Percentiles rank a stretch among this genome's conserved stretches.
Conservation (phyloP, 1,140 invertebrate species). For the Atopsyche davidsoni region DNA sequence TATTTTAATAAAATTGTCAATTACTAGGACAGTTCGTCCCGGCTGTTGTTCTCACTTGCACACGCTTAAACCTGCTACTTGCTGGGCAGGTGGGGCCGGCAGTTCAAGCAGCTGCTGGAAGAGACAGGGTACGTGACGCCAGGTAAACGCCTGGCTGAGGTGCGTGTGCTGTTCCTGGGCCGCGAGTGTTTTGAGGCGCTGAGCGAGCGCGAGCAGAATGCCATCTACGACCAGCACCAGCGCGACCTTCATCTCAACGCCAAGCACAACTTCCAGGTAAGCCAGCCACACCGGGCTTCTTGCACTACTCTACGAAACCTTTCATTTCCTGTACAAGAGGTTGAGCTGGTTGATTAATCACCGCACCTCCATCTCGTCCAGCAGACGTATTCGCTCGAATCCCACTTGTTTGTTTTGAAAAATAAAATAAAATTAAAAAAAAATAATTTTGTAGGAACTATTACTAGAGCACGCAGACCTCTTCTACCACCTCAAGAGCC, state of each 20-base stretch:
- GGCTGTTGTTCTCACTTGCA: constrained; percentile 3
- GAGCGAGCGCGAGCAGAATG: constrained; percentile 81
- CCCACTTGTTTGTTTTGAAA: too few species aligned
- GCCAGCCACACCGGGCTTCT: too few species aligned
- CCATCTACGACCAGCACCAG: constrained; percentile 94
- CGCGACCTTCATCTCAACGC: constrained; percentile 85
- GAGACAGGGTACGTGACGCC: constrained; percentile 92
- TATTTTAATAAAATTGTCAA: background rate
- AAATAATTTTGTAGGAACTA: constrained; percentile 73
- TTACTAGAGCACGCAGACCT: constrained; percentile 89
- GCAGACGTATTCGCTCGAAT: too few species aligned
- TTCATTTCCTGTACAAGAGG: too few species aligned
- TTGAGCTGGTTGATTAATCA: too few species aligned
- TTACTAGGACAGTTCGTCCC: background rate
- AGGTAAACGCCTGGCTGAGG: constrained; percentile 87
- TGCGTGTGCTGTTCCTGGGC: constrained; percentile 90
- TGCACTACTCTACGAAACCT: too few species aligned
- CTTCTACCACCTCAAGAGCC: constrained; percentile 89
- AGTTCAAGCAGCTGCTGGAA: constrained; percentile 89
- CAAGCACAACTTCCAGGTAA: constrained; percentile 83
- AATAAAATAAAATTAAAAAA: too few species aligned
- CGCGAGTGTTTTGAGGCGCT: constrained; percentile 91
- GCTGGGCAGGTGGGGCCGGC: constrained; percentile 71
- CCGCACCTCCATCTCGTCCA: too few species aligned
- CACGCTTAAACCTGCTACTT: constrained; percentile 13